phyloP scores from a whole-genome alignment of 2,113 vertebrate genomes.

The Larimichthys polyactis region DNA sequence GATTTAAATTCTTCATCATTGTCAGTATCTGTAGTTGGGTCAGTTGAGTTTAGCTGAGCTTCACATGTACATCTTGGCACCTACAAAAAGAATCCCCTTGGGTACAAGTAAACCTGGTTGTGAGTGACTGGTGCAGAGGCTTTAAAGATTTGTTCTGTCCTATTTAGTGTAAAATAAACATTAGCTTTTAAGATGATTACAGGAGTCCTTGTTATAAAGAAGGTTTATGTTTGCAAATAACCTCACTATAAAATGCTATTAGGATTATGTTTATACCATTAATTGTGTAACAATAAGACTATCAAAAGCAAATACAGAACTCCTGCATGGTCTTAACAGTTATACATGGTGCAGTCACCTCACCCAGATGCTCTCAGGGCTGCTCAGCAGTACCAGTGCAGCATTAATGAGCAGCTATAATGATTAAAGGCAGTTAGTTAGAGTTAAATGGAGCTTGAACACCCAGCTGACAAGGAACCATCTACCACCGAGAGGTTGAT shows the following conservation, averaged over 20 bases:
- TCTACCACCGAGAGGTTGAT: constrained; percentile 68
- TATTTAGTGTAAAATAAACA: constrained; percentile 50
- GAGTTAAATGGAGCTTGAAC: constrained; percentile 84
- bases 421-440: constrained; percentile 79
- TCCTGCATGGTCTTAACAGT: constrained; percentile 8
- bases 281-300: constrained; percentile 50
- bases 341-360: constrained; percentile 50
- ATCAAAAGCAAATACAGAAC: constrained; percentile 21
- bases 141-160: constrained; percentile 47
- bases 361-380: constrained; percentile 53
- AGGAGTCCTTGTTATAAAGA: constrained; percentile 53
- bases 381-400: constrained; percentile 54
- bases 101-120: neutral
- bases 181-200: constrained; percentile 55
- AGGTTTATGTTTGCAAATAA: constrained; percentile 52
- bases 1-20: too few species aligned
- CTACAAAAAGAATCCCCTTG: neutral
- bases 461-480: constrained; percentile 75
- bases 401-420: constrained; percentile 77
- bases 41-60: neutral
- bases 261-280: constrained; percentile 52
- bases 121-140: constrained; percentile 2
- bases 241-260: constrained; percentile 25
- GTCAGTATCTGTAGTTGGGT: too few species aligned
- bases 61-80: neutral